Evolutionary conservation across 1,140 invertebrate species (phyloP), one percentile per base, ranked within the genome.

Genomic region (Bombus balteatus): DNA sequence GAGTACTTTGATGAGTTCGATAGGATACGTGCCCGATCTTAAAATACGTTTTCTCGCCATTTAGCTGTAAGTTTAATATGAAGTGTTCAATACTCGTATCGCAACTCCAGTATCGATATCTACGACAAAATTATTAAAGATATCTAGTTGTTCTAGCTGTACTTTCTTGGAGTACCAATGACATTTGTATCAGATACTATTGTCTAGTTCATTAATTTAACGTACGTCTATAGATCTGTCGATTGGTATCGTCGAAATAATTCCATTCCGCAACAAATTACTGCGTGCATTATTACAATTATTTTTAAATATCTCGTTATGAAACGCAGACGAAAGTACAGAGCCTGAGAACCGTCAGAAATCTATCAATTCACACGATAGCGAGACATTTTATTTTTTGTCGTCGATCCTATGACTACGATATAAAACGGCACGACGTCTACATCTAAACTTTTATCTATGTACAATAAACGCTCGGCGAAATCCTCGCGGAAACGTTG

Each of bases 391-490:
- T 53, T 59, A 84, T 37, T 59, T 76, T 34, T 53, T 59, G 59
- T 62, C 53, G 68, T 80, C 68, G 68, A 85, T 79, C 70, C 86
- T 87, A 87, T 74, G 43, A 75, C 81, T 83, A 87, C 62, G 62
- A 76, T 89, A 89, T 85, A 89, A 89, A 89, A 89, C 86, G 78
- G 70, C 85, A 76, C 83, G 77, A 79, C 76, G 66, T 84, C 81
- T 87, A 79, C 82, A 37, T 47, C 73, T 90, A 84, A 78, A 66
- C n/a, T 41, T 71, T 84, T 82, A 82, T 90, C 85, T 85, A 89
- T 87, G 78, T 90, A 90, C 88, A 90, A 87, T 85, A 80, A 89
- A 83, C 85, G 81, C 70, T 70, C 37, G 65, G 74, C 39, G 57
- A 34, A 79, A 73, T 41, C 68, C 73, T 53, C 34, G 37, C 66